Base-by-base conservation (phyloP, 37 sponge, comb jelly and placozoan species). In the Ephydatia muelleri region DNA sequence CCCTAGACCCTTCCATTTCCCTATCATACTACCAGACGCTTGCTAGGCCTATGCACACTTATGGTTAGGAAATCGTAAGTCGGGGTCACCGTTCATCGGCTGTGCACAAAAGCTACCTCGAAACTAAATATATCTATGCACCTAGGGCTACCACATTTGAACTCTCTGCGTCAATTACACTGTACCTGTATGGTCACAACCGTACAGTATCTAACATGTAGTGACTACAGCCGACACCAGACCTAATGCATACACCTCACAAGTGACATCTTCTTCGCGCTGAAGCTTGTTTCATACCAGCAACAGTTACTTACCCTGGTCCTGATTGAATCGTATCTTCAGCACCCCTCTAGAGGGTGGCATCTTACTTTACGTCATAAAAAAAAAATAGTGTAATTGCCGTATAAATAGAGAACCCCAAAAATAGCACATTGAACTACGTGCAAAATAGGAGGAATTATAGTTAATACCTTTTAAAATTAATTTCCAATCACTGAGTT, bases 321-420 rank as follows among this genome's bases (percentile, higher is more conserved):
- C 92, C 31, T 92, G 86, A 47, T 92, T 92, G 69, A 92, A 88
- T 40, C 92, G 72, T 0, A 92, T 1, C 23, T 77, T 85, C 30
- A 84, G 73, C 26, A 92, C 67, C 0, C 91, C 87, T n/a, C 80
- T 81, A 1, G 91, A 90, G 12, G 66, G 25, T 43, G 87, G 81
- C 87, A 86, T 86, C 2, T 16, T 70, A 3, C 69, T 67, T 38
- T 66, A 77, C 47, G 70, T 68, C 29, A 30, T 11, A 5, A 13
- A 68, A 4, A 68, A 68, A 4, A 30, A 68, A 68, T 30, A 30
- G 5, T 29, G 5, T 22, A 22, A 65, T 65, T 22, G 66, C 14
- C 29, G 70, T 11, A 30, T 29, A 68, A 68, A 68, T 30, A 68
- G 29, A 68, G 14, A 65, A 65, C 21, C 14, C 14, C 66, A 22